phyloP scores from a whole-genome alignment of 2,888 invertebrate genomes.

The Calliphora vomitoria region DNA sequence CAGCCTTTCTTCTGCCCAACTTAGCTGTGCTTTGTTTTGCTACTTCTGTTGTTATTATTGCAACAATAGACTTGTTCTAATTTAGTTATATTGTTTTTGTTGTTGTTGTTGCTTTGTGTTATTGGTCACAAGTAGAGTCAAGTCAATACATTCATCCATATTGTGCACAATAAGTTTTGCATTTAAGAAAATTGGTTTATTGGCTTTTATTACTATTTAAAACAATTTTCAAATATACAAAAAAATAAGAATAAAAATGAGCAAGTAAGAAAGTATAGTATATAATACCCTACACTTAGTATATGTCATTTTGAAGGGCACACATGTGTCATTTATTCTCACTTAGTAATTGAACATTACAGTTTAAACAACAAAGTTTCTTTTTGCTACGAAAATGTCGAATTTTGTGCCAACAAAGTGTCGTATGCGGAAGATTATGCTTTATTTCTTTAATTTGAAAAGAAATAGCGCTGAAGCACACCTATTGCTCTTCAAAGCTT shows the following conservation, averaged over 20 bases:
- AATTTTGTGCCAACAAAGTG: too few relatives aligned
- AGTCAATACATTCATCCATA: constrained; percentile 36
- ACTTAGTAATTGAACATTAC: too few relatives aligned
- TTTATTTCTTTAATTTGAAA: too few relatives aligned
- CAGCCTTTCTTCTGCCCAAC: neutral
- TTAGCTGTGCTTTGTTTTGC: neutral
- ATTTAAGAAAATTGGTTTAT: constrained; percentile 62
- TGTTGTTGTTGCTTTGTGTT: constrained; percentile 30
- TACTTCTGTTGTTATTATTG: constrained; percentile 35
- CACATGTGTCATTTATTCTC: too few relatives aligned
- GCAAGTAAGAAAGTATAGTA: too few relatives aligned
- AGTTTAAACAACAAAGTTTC: too few relatives aligned
- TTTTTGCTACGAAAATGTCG: too few relatives aligned
- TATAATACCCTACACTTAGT: too few relatives aligned
- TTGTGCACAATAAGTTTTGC: constrained; percentile 48
- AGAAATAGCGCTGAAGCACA: too few relatives aligned
- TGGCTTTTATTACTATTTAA: constrained; percentile 47
- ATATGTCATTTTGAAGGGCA: too few relatives aligned
- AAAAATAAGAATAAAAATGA: neutral
- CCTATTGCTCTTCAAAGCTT: too few relatives aligned
- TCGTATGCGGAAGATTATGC: too few relatives aligned
- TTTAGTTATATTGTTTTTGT: constrained; percentile 43
- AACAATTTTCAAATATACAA: neutral
- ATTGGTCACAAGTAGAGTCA: constrained; percentile 26
- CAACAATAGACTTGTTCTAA: constrained; percentile 47